These are phyloP conservation scores for Venustaconcha ellipsiformis DNA, from an alignment of 1,140 invertebrate species.

Conservation along the genomic window DNA sequence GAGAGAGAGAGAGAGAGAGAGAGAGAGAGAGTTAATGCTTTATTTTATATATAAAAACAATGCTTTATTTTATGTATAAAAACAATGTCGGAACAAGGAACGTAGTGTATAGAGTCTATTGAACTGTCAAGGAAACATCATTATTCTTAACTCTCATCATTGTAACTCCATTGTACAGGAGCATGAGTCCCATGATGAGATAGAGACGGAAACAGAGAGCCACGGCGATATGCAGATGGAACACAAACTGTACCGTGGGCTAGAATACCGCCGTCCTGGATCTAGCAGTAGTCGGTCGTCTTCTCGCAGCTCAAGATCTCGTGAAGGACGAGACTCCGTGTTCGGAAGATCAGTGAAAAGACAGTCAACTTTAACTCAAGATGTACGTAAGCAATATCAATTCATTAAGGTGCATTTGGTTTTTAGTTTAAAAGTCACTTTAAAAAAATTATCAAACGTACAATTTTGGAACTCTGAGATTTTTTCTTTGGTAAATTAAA, in stretches of 20 bases:
- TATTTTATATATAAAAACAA: too few species aligned
- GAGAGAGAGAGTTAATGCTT: too few species aligned
- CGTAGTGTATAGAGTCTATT: too few species aligned
- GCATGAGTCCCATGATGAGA: slow-evolving; percentile 46
- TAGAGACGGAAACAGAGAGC: slow-evolving; percentile 53
- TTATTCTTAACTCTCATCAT: background rate
- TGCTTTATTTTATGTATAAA: too few species aligned
- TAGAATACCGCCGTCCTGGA: slow-evolving; percentile 14
- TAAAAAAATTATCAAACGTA: too few species aligned
- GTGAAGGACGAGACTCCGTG: slow-evolving; percentile 10
- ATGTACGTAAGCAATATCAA: slow-evolving; percentile 17
- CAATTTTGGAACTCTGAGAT: too few species aligned
- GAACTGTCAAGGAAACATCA: too few species aligned
- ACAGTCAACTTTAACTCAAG: slow-evolving; percentile 23
- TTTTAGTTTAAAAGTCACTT: too few species aligned
- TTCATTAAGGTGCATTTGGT: too few species aligned
- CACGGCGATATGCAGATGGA: slow-evolving; percentile 3
- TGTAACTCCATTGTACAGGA: slow-evolving; percentile 18
- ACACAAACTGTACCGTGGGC: slow-evolving; percentile 14
- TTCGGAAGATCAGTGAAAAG: slow-evolving; percentile 2
- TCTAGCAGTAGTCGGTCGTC: slow-evolving; percentile 29
- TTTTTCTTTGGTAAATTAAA: too few species aligned
- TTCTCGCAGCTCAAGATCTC: slow-evolving; percentile 27
- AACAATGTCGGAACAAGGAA: too few species aligned
- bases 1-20: too few species aligned